Percentiles rank a stretch among this genome's conserved stretches.
Conservation (phyloP, 2,797 vertebrate species). For the Pseudochromis fuscus region DNA sequence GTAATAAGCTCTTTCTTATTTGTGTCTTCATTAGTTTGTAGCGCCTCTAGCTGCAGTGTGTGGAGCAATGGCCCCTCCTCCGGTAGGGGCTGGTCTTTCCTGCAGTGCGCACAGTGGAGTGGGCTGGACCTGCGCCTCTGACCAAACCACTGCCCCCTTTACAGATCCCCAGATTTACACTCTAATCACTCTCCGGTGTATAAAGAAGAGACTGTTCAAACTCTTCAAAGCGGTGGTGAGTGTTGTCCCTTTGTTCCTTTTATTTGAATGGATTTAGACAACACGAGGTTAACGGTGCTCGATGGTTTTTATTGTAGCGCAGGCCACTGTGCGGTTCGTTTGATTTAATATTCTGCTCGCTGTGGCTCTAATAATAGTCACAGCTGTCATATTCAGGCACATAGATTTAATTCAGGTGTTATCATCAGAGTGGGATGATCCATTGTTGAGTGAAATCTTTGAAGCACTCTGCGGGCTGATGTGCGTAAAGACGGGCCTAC, state of each 20-base stretch:
- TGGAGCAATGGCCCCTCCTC: constrained; percentile 42
- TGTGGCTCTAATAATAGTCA: constrained; percentile 13
- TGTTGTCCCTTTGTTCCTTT: neutral
- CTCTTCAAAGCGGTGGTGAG: constrained; percentile 65
- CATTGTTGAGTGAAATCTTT: neutral
- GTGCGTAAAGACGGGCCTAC: constrained; percentile 44
- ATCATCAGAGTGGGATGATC: neutral
- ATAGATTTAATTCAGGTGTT: neutral
- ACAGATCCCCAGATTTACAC: constrained; percentile 37
- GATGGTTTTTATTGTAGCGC: neutral
- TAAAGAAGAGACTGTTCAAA: neutral
- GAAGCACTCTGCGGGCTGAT: constrained; percentile 9
- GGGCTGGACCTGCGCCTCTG: constrained; percentile 35
- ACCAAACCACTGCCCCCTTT: neutral
- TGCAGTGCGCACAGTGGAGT: constrained; percentile 9
- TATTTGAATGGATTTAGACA: neutral
- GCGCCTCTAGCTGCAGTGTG: constrained; percentile 33
- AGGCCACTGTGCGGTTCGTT: constrained; percentile 41
- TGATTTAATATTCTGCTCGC: constrained; percentile 1
- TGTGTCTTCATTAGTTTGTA: too few relatives aligned
- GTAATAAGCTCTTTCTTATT: too few relatives aligned
- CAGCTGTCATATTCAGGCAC: neutral
- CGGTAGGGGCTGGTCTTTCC: constrained; percentile 27
- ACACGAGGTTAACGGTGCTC: constrained; percentile 38
- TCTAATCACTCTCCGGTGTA: neutral